Percentiles rank a stretch among this genome's conserved stretches.
Evolutionary conservation across 2,797 vertebrate genomes (phyloP).

Genomic region (Rhynchotus rufescens): DNA sequence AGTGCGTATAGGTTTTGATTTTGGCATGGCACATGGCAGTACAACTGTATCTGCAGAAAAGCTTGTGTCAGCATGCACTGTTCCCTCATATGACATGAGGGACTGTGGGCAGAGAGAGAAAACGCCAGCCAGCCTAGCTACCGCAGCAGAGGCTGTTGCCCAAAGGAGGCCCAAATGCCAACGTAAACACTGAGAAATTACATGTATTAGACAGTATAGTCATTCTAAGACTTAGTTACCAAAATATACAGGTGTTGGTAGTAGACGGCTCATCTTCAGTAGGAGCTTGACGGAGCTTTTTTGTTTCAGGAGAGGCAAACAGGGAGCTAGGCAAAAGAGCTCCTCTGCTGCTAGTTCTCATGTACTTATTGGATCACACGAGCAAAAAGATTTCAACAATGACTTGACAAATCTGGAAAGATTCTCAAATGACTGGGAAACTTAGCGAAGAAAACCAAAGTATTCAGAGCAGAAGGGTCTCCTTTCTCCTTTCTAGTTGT

Average conservation of each 20-base stretch:
- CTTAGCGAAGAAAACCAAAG: not conserved
- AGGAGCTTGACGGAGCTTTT: no score
- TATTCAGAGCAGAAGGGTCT: not conserved
- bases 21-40: not conserved
- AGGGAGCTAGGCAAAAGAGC: not conserved
- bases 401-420: not conserved
- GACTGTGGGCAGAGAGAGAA: not conserved
- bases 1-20: not conserved
- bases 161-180: not conserved
- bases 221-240: not conserved
- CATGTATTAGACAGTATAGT: not conserved
- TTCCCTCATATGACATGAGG: not conserved
- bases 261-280: no score
- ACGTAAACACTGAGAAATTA: not conserved
- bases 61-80: not conserved
- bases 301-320: not conserved
- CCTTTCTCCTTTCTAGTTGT: not conserved
- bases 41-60: not conserved
- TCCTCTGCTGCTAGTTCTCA: not conserved
- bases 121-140: not conserved
- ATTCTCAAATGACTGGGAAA: not conserved
- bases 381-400: not conserved
- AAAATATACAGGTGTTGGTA: not conserved
- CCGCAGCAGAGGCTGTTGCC: not conserved
- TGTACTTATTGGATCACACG: fast-evolving